Base-by-base conservation (phyloP, 2,888 invertebrate species). In the Glomeris marginata region DNA sequence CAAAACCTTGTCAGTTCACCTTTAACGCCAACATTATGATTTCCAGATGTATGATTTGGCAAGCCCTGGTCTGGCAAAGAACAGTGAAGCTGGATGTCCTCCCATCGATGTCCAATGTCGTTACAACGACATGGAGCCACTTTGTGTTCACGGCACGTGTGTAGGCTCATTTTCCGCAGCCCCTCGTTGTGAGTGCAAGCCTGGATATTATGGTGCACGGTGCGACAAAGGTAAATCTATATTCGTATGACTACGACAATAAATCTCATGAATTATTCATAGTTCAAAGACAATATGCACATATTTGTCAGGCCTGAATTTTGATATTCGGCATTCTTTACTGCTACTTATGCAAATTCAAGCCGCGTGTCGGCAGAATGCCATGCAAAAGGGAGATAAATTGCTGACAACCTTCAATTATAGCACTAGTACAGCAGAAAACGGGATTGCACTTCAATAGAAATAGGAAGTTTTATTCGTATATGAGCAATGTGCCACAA, bases 51-150 rank as follows among this genome's bases (percentile, higher is more conserved):
- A 97, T 67, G 97, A 98, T 65, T 72, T 98, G 58, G 91, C 91
- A 0, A 85, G 86, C 65, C 91, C 94, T 1, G 94, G 92, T 1
- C 71, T 88, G 28, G 84, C 84, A 0, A 73, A 85, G 45, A 60
- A 60, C 82, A 88, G 87, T 55, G 78, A 81, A 1, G 80, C 85
- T 1, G 92, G 94, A 2, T 98, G 97, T 66, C 84, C 86, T 0
- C 86, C 87, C 63, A 88, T 92, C 11, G 94, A 95, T 62, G 87
- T 90, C 61, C 78, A 84, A 38, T 94, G 95, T 66, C 82, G 84
- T 53, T 64, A 63, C 57, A 85, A 87, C 42, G 86, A 87, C 58
- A 76, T 85, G 16, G 86, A 85, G 0, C 50, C 56, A 44, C 36
- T 54, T 21, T 56, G 57, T 81, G 86, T 88, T 61, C 90, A 91